Evolutionary conservation across 2,797 vertebrate genomes (phyloP).

Genomic region (Chrosomus eos): DNA sequence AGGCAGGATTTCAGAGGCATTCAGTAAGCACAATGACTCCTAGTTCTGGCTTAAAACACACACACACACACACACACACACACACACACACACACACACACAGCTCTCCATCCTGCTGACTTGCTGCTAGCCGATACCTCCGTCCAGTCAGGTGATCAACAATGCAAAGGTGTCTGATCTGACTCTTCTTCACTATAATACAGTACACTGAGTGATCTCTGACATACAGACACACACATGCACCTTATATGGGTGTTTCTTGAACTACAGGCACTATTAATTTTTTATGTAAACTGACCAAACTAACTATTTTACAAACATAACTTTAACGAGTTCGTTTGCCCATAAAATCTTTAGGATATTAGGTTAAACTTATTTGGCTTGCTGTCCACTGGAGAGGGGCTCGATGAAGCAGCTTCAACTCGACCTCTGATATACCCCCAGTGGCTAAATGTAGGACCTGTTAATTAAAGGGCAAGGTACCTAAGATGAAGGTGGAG

Average conservation of each 20-base stretch:
- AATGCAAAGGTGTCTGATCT: neutral
- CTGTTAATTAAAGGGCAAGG: too few species aligned
- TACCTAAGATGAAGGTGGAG: too few species aligned
- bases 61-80: conserved; percentile 14
- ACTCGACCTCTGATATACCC: too few species aligned
- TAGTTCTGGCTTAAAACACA: conserved; percentile 2
- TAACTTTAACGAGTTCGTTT: too few species aligned
- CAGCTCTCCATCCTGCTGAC: conserved; percentile 1
- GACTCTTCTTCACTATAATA: neutral
- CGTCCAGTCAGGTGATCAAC: conserved; percentile 8
- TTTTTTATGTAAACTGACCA: neutral
- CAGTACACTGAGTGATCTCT: neutral
- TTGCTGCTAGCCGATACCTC: conserved; percentile 23
- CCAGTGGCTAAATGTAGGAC: too few species aligned
- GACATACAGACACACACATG: neutral
- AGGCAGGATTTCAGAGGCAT: conserved; percentile 23
- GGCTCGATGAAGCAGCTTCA: too few species aligned
- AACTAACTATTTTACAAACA: neutral
- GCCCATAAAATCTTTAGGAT: too few species aligned
- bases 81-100: neutral
- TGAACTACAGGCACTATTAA: neutral
- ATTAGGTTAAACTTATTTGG: too few species aligned
- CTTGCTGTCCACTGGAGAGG: too few species aligned
- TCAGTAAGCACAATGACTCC: neutral
- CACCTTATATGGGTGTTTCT: neutral